Conservation (phyloP, 2,888 invertebrate genomes). For the Philopedon plagiatum region DNA sequence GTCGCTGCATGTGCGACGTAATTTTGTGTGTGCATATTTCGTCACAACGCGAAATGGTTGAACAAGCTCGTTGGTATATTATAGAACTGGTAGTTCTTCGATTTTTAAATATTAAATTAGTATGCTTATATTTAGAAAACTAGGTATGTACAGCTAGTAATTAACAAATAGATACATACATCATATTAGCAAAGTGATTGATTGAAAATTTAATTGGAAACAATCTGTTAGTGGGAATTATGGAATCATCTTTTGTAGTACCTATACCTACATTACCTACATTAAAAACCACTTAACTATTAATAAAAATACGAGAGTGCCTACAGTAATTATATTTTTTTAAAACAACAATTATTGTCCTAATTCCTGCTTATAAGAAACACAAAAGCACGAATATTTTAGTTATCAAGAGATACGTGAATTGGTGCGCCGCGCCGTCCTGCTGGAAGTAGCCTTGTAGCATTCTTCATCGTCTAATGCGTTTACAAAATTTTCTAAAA, state of each 20-base stretch:
- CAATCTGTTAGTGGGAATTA: not conserved
- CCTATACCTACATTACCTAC: too few species aligned
- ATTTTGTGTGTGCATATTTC: too few species aligned
- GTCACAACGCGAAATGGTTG: too few species aligned
- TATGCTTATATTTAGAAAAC: not conserved
- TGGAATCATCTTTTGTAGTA: conserved; percentile 1
- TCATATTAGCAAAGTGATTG: not conserved
- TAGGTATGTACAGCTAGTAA: not conserved
- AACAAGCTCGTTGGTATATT: too few species aligned
- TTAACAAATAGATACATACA: not conserved
- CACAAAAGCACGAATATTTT: conserved; percentile 11
- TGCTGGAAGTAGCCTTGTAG: too few species aligned
- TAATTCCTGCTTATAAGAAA: not conserved
- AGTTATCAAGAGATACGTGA: too few species aligned
- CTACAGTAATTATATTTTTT: not conserved
- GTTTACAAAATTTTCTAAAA: too few species aligned
- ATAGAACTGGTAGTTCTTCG: too few species aligned
- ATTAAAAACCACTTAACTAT: conserved; percentile 4
- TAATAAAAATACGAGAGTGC: not conserved
- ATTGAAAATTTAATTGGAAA: not conserved
- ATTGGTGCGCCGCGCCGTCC: too few species aligned
- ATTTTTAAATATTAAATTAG: too few species aligned
- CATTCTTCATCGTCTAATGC: too few species aligned
- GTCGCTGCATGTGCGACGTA: too few species aligned
- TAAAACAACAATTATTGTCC: conserved; percentile 11